These are phyloP conservation scores for Dryas iulia DNA, from an alignment of 1,140 invertebrate species.

Conservation along the genomic window DNA sequence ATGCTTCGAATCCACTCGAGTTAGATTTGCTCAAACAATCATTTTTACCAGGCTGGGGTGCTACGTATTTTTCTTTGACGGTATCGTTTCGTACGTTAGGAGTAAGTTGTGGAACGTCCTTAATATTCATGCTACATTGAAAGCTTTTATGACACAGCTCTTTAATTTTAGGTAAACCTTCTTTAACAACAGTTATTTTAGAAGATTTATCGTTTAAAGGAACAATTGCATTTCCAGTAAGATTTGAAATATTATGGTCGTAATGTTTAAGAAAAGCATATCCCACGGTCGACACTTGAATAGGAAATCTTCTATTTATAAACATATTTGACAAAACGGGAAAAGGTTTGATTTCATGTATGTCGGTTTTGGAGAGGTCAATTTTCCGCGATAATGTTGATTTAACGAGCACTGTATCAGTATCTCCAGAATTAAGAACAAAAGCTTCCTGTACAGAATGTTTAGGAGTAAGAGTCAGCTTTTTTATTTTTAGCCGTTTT, in stretches of 20 bases:
- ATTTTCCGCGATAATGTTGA: slow-evolving; percentile 43
- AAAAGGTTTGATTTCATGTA: slow-evolving; percentile 37
- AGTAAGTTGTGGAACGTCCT: background rate
- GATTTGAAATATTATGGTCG: background rate
- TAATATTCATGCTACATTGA: background rate
- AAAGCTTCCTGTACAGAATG: slow-evolving; percentile 51
- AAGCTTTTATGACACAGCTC: slow-evolving; percentile 1
- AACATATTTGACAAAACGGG: slow-evolving; percentile 40
- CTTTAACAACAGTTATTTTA: background rate
- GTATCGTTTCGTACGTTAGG: background rate
- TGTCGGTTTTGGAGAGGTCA: slow-evolving; percentile 24
- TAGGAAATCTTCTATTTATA: slow-evolving; percentile 47
- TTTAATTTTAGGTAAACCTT: background rate
- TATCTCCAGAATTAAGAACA: slow-evolving; percentile 56
- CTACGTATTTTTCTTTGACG: background rate
- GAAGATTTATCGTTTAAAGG: background rate
- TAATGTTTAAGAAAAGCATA: slow-evolving; percentile 49
- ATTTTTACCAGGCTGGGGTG: background rate
- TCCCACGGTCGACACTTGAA: slow-evolving; percentile 57
- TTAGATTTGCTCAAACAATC: no score
- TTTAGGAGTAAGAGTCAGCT: slow-evolving; percentile 59
- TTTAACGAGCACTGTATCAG: slow-evolving; percentile 45
- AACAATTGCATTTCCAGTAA: background rate
- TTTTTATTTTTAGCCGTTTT: slow-evolving; percentile 53
- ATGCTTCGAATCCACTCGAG: background rate